These are phyloP conservation scores for Cuculus canorus DNA, from an alignment of 2,797 vertebrate species.

Conservation along the genomic window DNA sequence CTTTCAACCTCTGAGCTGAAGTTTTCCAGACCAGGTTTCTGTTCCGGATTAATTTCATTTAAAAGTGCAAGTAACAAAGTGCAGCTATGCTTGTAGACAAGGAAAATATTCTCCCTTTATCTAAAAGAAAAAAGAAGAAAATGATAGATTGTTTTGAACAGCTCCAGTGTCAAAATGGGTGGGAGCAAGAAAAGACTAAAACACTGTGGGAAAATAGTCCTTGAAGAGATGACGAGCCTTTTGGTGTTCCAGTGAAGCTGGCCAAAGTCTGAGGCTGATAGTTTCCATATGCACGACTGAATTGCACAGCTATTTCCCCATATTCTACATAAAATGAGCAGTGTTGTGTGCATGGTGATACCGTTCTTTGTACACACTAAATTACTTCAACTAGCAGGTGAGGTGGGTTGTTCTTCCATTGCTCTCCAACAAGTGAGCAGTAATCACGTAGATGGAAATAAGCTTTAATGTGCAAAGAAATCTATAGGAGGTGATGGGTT, in stretches of 20 bases:
- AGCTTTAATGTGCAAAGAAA: not conserved
- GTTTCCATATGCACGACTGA: constrained; percentile 33
- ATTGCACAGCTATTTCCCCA: not conserved
- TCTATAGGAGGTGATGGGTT: not conserved
- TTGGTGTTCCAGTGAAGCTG: constrained; percentile 14
- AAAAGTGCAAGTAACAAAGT: not conserved
- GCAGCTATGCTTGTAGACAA: not conserved
- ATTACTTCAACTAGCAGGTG: not conserved
- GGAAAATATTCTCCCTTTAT: not conserved
- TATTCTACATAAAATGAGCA: not conserved
- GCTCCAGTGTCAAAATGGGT: constrained; percentile 9
- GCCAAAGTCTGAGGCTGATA: constrained; percentile 41
- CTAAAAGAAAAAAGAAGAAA: not conserved
- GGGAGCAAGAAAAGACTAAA: constrained; percentile 26
- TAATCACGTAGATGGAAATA: fast-evolving
- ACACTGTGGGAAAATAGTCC: constrained; percentile 33
- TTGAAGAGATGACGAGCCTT: not conserved
- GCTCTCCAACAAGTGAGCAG: not conserved
- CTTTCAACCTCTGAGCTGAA: not conserved
- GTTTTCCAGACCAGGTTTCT: constrained; percentile 15
- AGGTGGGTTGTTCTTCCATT: not conserved
- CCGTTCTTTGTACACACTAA: not conserved
- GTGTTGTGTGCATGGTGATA: not conserved
- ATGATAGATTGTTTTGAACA: not conserved
- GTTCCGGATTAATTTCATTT: not conserved